These are phyloP conservation scores for Muntiacus muntjak DNA, from an alignment of 2,113 vertebrate species.

Conservation along the genomic window DNA sequence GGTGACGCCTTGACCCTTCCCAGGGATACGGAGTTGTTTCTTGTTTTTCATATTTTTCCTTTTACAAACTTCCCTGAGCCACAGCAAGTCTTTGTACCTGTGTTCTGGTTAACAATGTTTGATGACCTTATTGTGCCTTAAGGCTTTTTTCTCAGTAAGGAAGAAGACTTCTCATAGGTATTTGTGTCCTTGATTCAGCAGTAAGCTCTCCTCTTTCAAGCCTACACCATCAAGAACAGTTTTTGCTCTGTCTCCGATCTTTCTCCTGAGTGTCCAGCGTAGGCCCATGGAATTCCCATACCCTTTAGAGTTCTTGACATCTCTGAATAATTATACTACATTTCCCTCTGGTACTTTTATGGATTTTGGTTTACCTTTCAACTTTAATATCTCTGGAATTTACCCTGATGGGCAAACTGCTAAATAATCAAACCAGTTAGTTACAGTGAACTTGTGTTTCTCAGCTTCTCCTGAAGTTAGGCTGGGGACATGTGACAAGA, in stretches of 20 bases:
- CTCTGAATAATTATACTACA: not conserved
- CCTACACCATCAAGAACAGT: not conserved
- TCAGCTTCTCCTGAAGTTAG: not conserved
- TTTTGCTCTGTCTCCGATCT: not conserved
- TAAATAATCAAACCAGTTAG: conserved; percentile 5
- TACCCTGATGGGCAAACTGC: not conserved
- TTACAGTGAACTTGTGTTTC: not conserved
- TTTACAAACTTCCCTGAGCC: not conserved
- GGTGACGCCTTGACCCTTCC: not conserved
- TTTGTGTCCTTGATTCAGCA: not conserved
- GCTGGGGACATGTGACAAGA: not conserved
- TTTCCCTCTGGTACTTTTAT: not conserved
- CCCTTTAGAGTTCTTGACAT: not conserved
- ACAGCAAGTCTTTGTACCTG: not conserved
- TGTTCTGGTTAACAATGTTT: not conserved
- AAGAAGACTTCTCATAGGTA: not conserved
- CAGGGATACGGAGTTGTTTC: not conserved
- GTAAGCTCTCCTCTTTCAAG: not conserved
- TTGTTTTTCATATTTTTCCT: not conserved
- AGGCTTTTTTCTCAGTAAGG: not conserved
- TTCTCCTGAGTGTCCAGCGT: not conserved
- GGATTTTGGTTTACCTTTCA: conserved; percentile 10
- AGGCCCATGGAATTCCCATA: not conserved
- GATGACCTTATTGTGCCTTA: not conserved
- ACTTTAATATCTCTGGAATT: not conserved